These are phyloP conservation scores for Coelinius sp. DNA, from an alignment of 2,888 invertebrate genomes.

Conservation along the genomic window DNA sequence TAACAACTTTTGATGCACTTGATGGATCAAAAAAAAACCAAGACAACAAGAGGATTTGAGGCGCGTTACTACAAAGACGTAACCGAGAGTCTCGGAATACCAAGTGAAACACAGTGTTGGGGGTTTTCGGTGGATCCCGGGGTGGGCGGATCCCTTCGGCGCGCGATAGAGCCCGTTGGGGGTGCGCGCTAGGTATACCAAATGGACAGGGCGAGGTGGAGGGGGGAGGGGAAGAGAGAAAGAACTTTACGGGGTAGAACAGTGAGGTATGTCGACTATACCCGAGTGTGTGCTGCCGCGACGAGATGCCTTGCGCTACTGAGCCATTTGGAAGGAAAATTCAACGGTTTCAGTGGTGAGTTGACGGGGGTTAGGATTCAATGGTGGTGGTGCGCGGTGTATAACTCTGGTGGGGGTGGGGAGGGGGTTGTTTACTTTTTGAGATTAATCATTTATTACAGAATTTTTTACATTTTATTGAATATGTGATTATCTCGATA, in stretches of 20 bases:
- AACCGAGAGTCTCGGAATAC: constrained; percentile 30
- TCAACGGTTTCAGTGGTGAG: constrained; percentile 22
- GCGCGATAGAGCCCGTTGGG: constrained; percentile 37
- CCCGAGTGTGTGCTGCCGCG: constrained; percentile 56
- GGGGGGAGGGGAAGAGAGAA: constrained; percentile 29
- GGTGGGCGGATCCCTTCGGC: constrained; percentile 47
- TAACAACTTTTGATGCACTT: background rate
- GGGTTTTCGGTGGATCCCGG: constrained; percentile 34
- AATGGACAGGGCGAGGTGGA: constrained; percentile 21
- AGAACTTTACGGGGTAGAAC: constrained; percentile 42
- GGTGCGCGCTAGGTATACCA: constrained; percentile 22
- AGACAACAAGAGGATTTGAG: constrained; percentile 2
- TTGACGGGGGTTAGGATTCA: background rate
- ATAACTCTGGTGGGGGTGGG: background rate
- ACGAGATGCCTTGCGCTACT: constrained; percentile 62
- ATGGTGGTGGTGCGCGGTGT: background rate
- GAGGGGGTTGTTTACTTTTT: background rate
- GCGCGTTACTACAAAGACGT: constrained; percentile 29
- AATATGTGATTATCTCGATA: no score
- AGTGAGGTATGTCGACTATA: constrained; percentile 27
- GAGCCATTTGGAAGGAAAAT: constrained; percentile 51
- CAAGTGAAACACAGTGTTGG: constrained; percentile 25
- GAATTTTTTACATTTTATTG: no score
- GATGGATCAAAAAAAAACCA: background rate
- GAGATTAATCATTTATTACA: no score